Evolutionary conservation across 2,888 invertebrate species (phyloP), one percentile per base, ranked within the genome.

Genomic region (Acleris laterana): DNA sequence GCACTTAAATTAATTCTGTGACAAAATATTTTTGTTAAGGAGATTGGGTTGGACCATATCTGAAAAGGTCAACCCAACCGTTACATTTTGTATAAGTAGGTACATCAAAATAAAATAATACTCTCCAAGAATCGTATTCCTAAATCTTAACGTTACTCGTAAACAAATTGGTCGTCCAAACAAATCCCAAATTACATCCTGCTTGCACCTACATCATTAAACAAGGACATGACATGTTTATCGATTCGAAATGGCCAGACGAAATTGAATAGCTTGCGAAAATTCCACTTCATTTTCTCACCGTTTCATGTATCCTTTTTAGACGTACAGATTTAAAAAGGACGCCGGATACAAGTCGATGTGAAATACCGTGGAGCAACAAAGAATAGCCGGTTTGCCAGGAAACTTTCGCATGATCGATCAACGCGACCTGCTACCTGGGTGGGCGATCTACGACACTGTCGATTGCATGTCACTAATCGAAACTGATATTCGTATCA

Each of bases 401-500:
- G 56, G 53, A 61, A 44, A 52, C 25, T 46, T 48, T 63, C 63
- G 63, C 67, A 67, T 60, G 60, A 63, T 57, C 58, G 55, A 64
- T 17, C 46, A 46, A n/a, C 50, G n/a, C 38, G 61, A 70, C 50
- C 46, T 68, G 70, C 74, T 71, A 74, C 76, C 75, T 67, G 67
- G 62, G 67, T 62, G 62, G 67, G 62, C 67, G 52, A 38, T 5
- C 44, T 56, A 32, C 49, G 44, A 22, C 13, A 25, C 56, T 61
- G 44, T 46, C 46, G 32, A 42, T 5, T 61, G 64, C 56, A 56
- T 56, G 49, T 62, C 63, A 59, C 63, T 68, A 63, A 68, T 63
- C 62, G 77, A 72, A 73, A 74, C 70, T 74, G 80, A 80, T 80
- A 79, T 77, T 71, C 64, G 72, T 72, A 74, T 72, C 72, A 61